Conservation (phyloP, 2,888 invertebrate species). For the Troides helena region DNA sequence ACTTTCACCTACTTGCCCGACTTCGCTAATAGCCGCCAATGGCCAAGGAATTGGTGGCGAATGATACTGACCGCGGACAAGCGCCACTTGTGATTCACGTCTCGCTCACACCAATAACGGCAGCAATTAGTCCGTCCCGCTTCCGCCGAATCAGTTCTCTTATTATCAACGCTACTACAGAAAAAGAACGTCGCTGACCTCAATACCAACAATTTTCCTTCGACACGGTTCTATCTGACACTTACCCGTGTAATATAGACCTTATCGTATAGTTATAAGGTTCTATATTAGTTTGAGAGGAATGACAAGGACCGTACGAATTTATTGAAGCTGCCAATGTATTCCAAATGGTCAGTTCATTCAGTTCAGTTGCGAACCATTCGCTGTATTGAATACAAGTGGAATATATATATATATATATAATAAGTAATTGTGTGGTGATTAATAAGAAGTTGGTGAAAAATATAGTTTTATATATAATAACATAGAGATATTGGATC, state of each 20-base stretch:
- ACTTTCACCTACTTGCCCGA: constrained; percentile 17
- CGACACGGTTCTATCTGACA: constrained; percentile 40
- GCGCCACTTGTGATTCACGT: constrained; percentile 37
- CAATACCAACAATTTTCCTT: constrained; percentile 49
- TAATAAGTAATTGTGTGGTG: constrained; percentile 20
- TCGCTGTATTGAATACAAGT: constrained; percentile 38
- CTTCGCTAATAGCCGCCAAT: constrained; percentile 28
- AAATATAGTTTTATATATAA: background rate
- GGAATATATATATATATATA: constrained; percentile 28
- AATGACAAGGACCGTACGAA: constrained; percentile 36
- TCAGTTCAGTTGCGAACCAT: constrained; percentile 42
- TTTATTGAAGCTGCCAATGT: constrained; percentile 42
- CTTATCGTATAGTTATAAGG: constrained; percentile 7
- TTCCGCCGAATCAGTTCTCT: constrained; percentile 58
- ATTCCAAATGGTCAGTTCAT: constrained; percentile 51
- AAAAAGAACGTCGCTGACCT: constrained; percentile 78
- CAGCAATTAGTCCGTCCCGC: constrained; percentile 44
- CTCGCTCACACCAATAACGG: constrained; percentile 41
- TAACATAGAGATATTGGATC: constrained; percentile 3
- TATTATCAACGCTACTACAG: constrained; percentile 47
- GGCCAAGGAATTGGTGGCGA: constrained; percentile 35
- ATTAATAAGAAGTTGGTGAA: constrained; percentile 24
- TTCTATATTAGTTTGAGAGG: constrained; percentile 35
- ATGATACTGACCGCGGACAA: constrained; percentile 53
- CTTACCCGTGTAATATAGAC: constrained; percentile 30